Conservation (phyloP, 2,113 vertebrate genomes). For the Neogale vison region DNA sequence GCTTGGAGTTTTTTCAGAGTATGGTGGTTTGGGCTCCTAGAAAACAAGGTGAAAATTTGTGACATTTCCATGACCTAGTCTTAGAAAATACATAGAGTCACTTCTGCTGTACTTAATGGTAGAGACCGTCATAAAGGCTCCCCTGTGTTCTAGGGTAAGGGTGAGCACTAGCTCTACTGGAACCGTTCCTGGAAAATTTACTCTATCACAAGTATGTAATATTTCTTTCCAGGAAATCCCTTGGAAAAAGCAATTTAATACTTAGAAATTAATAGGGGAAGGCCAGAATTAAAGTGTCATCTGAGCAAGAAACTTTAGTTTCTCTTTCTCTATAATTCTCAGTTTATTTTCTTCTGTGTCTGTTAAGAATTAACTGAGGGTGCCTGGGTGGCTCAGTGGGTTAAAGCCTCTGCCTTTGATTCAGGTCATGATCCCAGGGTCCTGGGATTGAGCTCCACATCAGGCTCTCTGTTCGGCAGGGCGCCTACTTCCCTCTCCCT, state of each 20-base stretch:
- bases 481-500: no score
- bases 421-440: no score
- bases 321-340: neutral
- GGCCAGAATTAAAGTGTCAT: slow-evolving; percentile 28
- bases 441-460: no score
- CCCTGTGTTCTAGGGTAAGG: neutral
- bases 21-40: neutral
- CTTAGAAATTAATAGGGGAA: slow-evolving; percentile 32
- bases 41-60: neutral
- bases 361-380: slow-evolving; percentile 20
- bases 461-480: no score
- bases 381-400: no score
- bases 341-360: slow-evolving; percentile 38
- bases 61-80: neutral
- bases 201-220: neutral
- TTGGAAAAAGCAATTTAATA: slow-evolving; percentile 8
- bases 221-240: neutral
- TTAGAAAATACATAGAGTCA: neutral
- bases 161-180: neutral
- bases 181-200: neutral
- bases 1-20: neutral
- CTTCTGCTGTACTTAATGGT: neutral
- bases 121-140: neutral
- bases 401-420: no score
- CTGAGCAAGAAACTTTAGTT: slow-evolving; percentile 23